phyloP scores from a whole-genome alignment of 37 sponge, comb jelly and placozoan genomes.

The Spongilla lacustris region DNA sequence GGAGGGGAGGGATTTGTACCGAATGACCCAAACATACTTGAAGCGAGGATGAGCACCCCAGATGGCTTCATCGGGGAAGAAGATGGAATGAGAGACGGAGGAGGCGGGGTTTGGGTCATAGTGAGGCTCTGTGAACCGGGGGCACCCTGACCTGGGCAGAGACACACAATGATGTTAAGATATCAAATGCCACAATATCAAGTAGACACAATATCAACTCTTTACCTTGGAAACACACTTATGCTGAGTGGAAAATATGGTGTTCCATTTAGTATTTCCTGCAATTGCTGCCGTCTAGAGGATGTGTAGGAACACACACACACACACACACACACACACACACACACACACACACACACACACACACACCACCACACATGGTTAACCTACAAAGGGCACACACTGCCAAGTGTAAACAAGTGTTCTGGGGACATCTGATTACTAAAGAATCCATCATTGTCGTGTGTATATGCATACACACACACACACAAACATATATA shows the following conservation, averaged over 20 bases:
- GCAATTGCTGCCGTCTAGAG: slow-evolving; percentile 56
- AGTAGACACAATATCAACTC: no score
- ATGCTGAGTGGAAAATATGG: slow-evolving; percentile 58
- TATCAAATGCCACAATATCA: no score
- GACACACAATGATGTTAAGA: neutral
- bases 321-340: neutral
- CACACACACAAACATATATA: neutral
- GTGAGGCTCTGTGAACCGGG: slow-evolving; percentile 82
- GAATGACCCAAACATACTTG: slow-evolving; percentile 54
- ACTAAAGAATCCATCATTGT: slow-evolving; percentile 49
- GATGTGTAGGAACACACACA: neutral
- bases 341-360: slow-evolving; percentile 34
- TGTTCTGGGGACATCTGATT: slow-evolving; percentile 39
- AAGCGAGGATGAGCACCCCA: slow-evolving; percentile 84
- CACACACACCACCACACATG: slow-evolving; percentile 22
- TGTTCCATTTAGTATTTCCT: slow-evolving; percentile 55
- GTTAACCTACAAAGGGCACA: neutral
- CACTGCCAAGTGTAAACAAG: neutral
- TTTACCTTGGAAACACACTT: slow-evolving; percentile 77
- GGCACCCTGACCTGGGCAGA: slow-evolving; percentile 69
- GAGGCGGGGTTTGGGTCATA: slow-evolving; percentile 41
- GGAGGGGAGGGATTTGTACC: neutral
- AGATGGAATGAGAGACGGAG: slow-evolving; percentile 76
- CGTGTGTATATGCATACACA: neutral
- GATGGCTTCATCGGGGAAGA: slow-evolving; percentile 93